These are phyloP conservation scores for Lasioglossum oenotherae DNA, from an alignment of 2,888 invertebrate species.

Conservation along the genomic window DNA sequence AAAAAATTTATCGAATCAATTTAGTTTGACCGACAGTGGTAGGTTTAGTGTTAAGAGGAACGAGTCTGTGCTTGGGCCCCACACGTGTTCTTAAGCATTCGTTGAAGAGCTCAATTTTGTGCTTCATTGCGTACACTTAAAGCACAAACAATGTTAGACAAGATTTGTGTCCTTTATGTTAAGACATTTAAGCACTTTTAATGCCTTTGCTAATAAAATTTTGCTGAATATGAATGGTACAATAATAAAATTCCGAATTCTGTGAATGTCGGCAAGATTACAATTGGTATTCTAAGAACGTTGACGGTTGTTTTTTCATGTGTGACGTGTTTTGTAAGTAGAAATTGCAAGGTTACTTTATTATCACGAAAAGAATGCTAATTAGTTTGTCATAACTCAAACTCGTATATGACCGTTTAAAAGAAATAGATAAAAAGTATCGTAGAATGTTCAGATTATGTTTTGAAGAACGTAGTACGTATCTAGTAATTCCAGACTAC, in stretches of 20 bases:
- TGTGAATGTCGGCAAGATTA: not conserved
- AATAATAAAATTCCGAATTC: not conserved
- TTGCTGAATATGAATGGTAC: not conserved
- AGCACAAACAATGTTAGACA: not conserved
- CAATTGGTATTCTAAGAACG: constrained; percentile 26
- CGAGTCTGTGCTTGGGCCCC: fast-evolving
- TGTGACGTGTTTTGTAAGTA: not conserved
- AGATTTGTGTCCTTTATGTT: not conserved
- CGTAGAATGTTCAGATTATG: not conserved
- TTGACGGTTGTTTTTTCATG: not conserved
- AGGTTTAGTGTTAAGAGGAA: not conserved
- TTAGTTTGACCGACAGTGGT: too few relatives aligned
- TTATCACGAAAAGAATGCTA: not conserved
- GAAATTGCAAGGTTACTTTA: not conserved
- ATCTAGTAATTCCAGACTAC: not conserved
- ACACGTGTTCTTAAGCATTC: not conserved
- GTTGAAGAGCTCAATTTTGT: not conserved
- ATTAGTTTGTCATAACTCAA: not conserved
- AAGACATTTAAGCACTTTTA: not conserved
- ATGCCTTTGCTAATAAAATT: not conserved
- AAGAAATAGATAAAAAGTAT: constrained; percentile 6
- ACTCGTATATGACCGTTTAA: not conserved
- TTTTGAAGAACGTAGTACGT: constrained; percentile 17
- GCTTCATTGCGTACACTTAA: not conserved
- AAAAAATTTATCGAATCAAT: too few relatives aligned